Evolutionary conservation across 2,888 invertebrate genomes (phyloP), one percentile per base, ranked within the genome.

Genomic region (Omphaloscelis lunosa): DNA sequence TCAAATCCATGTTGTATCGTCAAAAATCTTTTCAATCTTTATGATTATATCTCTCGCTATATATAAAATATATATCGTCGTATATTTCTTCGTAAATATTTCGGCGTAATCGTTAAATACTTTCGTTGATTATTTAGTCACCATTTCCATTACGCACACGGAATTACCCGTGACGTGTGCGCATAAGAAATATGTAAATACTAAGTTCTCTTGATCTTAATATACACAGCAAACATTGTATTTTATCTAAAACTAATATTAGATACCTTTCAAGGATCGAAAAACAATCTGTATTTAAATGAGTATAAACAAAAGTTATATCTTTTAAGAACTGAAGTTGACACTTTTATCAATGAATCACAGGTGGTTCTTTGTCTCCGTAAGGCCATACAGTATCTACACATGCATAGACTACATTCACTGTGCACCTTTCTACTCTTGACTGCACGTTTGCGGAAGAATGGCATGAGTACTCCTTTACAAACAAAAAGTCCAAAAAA

Each of bases 381-480:
- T 1, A 96, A 77, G 2, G 95, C 93, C 80, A 95, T 92, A 80
- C 96, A 96, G 82, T 92, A 94, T 29, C 94, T 90, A 84, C 96
- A 96, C 70, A 95, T 85, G 77, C 96, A 96, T 51, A 92, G 82
- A 80, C 93, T 92, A 76, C 93, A 93, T 82, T 95, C 95, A 41
- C 92, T 92, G 81, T 96, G 96, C 95, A 92, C 94, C 95, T 93
- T 94, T 92, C 94, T 91, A 88, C 93, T 93, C 94, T 93, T 94
- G 89, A 83, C 85, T 72, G 89, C 90, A 89, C 92, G 93, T 90
- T 90, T 90, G 86, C 89, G 88, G 87, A 94, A 93, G 95, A 93
- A 95, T 95, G 95, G 94, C 96, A 96, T 96, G 93, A 82, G 96
- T 95, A 95, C 92, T 95, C 96, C 94, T 96, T 96, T 95, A 56